Percentiles rank a stretch among this genome's conserved stretches.
Evolutionary conservation across 2,888 invertebrate species (phyloP).

Genomic region (Drosophila cognata): DNA sequence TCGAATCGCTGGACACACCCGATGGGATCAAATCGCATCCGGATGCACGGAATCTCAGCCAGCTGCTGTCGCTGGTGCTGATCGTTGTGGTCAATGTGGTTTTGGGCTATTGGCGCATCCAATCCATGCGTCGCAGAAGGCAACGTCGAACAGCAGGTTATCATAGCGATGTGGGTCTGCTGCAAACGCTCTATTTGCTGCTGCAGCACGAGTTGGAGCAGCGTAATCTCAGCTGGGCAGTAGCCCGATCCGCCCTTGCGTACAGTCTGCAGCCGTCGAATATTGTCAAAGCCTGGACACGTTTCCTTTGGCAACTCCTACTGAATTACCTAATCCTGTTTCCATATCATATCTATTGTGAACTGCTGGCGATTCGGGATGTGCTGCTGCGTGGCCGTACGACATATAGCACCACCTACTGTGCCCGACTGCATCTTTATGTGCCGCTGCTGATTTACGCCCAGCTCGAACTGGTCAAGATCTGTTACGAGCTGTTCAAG

Average conservation of each 20-base stretch:
- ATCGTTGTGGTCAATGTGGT: conserved; percentile 88
- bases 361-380: conserved; percentile 78
- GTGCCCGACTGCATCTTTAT: conserved; percentile 79
- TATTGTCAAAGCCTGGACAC: conserved; percentile 80
- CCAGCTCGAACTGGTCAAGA: conserved; percentile 80
- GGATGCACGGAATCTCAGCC: conserved; percentile 76
- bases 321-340: conserved; percentile 73
- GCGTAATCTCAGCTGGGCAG: conserved; percentile 83
- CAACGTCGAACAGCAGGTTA: conserved; percentile 54
- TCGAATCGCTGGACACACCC: conserved; percentile 91
- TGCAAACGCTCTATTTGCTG: conserved; percentile 72
- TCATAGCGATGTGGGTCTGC: conserved; percentile 49
- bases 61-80: conserved; percentile 87
- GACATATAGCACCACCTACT: conserved; percentile 70
- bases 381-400: conserved; percentile 81
- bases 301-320: conserved; percentile 81
- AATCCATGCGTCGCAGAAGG: conserved; percentile 53
- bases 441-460: conserved; percentile 82
- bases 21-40: conserved; percentile 71
- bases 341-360: conserved; percentile 80
- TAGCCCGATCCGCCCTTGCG: conserved; percentile 83
- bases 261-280: conserved; percentile 85
- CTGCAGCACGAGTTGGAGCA: conserved; percentile 83
- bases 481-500: conserved; percentile 81
- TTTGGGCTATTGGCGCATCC: conserved; percentile 87